Evolutionary conservation across 2,888 invertebrate genomes (phyloP), one percentile per base, ranked within the genome.

Genomic region (Drosophila paranaensis): DNA sequence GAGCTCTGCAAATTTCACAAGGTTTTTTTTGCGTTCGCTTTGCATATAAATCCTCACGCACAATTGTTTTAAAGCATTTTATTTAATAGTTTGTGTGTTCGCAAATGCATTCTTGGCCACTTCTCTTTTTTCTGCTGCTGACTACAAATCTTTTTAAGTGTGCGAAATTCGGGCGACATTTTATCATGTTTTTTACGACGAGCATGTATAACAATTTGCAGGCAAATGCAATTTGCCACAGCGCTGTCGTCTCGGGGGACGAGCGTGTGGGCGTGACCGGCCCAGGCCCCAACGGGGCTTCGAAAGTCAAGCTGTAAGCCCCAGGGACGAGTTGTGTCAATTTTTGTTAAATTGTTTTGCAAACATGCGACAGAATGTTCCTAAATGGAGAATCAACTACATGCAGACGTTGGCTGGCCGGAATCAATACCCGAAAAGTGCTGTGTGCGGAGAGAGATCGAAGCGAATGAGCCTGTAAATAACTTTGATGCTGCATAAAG

Each of bases 161-260:
- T 45, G 48, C 54, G 71, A 74, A 80, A 70, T 79, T 74, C 42
- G 61, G 61, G 16, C 20, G 56, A 77, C 64, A 77, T 65, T 77
- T 77, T 46, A 46, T 62, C 64, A 77, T 72, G 54, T 63, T 70
- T 69, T 64, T 62, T 67, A 48, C 51, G 57, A 51, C 60, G 50
- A 64, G 69, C 69, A 50, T 77, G 61, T 51, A 53, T 35, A 65
- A 65, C 75, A 78, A 63, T 75, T 75, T 77, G 69, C 66, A 60
- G 77, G 68, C 77, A 70, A 81, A 81, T 81, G 79, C 79, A 77
- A 79, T 81, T 79, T 81, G 60, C 70, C 62, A 58, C 64, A 60
- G 60, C 40, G 42, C 46, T 64, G 53, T 60, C 66, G 64, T 68
- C 42, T 60, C 71, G 56, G 42, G 20, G 45, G 46, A 40, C 43